Evolutionary conservation across 2,797 vertebrate genomes (phyloP).

Genomic region (Karalla daura): DNA sequence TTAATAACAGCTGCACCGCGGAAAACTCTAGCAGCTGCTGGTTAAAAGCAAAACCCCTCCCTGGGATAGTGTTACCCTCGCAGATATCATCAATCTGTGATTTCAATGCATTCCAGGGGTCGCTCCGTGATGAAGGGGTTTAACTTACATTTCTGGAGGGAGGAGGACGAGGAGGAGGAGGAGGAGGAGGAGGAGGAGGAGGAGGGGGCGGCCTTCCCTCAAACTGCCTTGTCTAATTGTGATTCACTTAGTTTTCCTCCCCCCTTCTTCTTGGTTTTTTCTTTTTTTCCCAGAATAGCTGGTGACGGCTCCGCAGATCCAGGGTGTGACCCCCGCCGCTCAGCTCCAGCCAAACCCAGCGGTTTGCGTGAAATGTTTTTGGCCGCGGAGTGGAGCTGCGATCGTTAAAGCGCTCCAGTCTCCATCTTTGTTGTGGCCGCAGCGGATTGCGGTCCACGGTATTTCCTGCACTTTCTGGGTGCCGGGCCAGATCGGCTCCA

Average conservation of each 20-base stretch:
- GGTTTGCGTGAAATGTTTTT: conserved; percentile 6
- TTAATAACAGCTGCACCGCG: conserved; percentile 75
- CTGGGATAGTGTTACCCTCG: conserved; percentile 60
- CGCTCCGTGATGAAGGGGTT: conserved; percentile 45
- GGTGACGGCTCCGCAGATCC: conserved; percentile 3
- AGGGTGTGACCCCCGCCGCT: conserved; percentile 31
- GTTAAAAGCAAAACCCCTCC: conserved; percentile 69
- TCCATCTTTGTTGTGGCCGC: conserved; percentile 38
- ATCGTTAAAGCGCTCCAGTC: neutral
- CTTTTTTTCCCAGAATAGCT: conserved; percentile 41
- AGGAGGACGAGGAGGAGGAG: too few species aligned
- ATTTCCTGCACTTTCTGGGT: conserved; percentile 19
- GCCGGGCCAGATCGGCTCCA: neutral
- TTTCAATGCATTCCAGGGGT: conserved; percentile 63
- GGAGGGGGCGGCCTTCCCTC: conserved; percentile 10
- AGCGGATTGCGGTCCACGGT: neutral
- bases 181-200: too few species aligned
- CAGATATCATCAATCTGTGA: conserved; percentile 70
- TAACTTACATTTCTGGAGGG: conserved; percentile 21
- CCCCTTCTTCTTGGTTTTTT: too few species aligned
- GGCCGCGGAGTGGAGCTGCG: conserved; percentile 1
- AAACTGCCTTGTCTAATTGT: conserved; percentile 31
- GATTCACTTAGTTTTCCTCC: neutral
- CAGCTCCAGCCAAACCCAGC: neutral
- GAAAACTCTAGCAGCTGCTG: conserved; percentile 72